These are phyloP conservation scores for Melanitta fusca DNA, from an alignment of 2,797 vertebrate species.

Conservation along the genomic window DNA sequence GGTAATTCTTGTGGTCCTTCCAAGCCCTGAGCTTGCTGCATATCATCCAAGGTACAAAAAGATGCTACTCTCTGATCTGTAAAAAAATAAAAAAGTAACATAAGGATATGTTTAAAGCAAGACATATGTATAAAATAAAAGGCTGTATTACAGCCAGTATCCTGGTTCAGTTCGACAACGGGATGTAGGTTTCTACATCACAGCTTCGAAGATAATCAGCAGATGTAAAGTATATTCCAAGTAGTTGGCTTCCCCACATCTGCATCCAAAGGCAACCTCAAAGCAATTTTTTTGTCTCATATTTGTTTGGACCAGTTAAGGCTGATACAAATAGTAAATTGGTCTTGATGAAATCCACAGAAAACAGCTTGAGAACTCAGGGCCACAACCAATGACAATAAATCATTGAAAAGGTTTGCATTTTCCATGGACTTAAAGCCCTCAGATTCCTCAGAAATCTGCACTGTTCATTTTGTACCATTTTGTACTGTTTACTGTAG, in stretches of 20 bases:
- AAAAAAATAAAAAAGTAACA: conserved; percentile 39
- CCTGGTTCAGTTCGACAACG: conserved; percentile 3
- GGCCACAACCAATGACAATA: neutral
- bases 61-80: conserved; percentile 94
- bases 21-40: conserved; percentile 88
- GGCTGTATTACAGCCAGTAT: neutral
- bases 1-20: conserved; percentile 87
- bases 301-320: conserved; percentile 5
- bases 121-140: conserved; percentile 1
- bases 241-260: conserved; percentile 56
- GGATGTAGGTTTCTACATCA: conserved; percentile 15
- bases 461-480: neutral
- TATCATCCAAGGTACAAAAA: conserved; percentile 94
- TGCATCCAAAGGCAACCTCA: conserved; percentile 63
- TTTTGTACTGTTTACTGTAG: neutral
- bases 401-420: neutral
- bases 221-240: conserved; percentile 36
- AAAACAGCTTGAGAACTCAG: conserved; percentile 33
- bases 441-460: conserved; percentile 25
- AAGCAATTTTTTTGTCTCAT: neutral
- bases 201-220: conserved; percentile 29
- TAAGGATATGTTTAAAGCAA: neutral
- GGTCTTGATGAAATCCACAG: conserved; percentile 23
- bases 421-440: conserved; percentile 4
- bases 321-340: conserved; percentile 17